phyloP scores from a whole-genome alignment of 37 sponge, comb jelly and placozoan genomes.

The Crambe crambe region DNA sequence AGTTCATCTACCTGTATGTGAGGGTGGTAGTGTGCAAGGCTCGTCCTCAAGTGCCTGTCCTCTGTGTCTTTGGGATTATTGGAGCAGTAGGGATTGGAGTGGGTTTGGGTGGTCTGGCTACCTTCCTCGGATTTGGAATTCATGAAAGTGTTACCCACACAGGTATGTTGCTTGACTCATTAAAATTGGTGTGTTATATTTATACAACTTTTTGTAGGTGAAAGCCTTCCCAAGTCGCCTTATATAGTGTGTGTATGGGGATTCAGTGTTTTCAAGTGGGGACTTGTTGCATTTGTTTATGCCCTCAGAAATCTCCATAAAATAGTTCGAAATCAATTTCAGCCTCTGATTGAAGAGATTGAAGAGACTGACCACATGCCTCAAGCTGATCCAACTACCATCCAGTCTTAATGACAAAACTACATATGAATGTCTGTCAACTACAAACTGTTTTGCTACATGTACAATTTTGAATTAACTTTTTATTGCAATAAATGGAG shows the following conservation, averaged over 20 bases:
- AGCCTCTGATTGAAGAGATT: not conserved
- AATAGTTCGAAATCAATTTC: not conserved
- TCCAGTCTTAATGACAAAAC: too few species aligned
- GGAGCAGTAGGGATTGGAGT: conserved; percentile 11
- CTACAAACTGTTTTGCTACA: too few species aligned
- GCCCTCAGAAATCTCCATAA: not conserved
- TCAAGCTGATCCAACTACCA: too few species aligned
- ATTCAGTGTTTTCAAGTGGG: conserved; percentile 53
- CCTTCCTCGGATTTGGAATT: conserved; percentile 48
- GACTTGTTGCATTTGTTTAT: conserved; percentile 28
- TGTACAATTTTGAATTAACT: too few species aligned
- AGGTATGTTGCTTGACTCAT: conserved; percentile 18
- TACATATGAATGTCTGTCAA: too few species aligned
- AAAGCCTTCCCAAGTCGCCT: conserved; percentile 6
- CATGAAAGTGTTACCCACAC: not conserved
- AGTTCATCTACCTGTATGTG: conserved; percentile 68
- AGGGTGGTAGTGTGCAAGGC: not conserved
- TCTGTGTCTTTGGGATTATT: conserved; percentile 1
- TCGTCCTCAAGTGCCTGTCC: not conserved
- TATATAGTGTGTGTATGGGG: conserved; percentile 45
- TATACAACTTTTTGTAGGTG: not conserved
- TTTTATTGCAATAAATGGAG: not conserved
- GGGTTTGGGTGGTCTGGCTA: conserved; percentile 9
- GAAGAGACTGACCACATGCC: not conserved
- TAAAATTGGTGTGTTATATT: not conserved